Conservation (phyloP, 2,113 vertebrate species). For the Rhadina sibilatrix region DNA sequence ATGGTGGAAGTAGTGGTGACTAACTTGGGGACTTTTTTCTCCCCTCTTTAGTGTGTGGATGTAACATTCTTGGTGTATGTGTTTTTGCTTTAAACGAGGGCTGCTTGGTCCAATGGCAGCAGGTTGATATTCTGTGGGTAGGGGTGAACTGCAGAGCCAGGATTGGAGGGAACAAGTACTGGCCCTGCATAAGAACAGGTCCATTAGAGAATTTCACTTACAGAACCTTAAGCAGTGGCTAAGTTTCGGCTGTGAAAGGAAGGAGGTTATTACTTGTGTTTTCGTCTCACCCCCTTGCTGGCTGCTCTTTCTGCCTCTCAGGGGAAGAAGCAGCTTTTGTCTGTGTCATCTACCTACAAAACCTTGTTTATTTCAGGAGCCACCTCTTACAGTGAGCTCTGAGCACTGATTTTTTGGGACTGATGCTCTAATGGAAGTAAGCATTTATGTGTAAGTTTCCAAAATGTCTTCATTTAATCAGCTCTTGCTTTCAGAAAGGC, state of each 20-base stretch:
- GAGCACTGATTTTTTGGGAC: background rate
- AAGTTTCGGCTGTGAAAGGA: background rate
- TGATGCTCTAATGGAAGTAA: background rate
- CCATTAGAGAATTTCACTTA: background rate
- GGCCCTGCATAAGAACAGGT: background rate
- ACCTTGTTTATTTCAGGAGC: background rate
- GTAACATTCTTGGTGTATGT: background rate
- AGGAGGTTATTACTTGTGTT: background rate
- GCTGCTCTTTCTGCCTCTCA: background rate
- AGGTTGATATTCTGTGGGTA: background rate
- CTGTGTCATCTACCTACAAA: background rate
- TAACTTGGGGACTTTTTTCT: background rate
- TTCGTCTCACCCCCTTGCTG: background rate
- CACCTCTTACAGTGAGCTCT: background rate
- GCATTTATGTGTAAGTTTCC: background rate
- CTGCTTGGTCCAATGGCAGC: background rate
- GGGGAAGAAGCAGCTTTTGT: background rate
- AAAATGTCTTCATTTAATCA: background rate
- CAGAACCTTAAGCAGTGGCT: background rate
- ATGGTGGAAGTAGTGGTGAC: background rate
- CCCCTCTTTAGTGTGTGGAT: background rate
- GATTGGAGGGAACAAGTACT: background rate
- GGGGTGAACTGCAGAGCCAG: background rate
- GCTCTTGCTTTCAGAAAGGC: background rate
- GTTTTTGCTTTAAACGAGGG: background rate